Evolutionary conservation across 2,797 vertebrate genomes (phyloP), one percentile per base, ranked within the genome.

Genomic region (Macroramphosus scolopax): DNA sequence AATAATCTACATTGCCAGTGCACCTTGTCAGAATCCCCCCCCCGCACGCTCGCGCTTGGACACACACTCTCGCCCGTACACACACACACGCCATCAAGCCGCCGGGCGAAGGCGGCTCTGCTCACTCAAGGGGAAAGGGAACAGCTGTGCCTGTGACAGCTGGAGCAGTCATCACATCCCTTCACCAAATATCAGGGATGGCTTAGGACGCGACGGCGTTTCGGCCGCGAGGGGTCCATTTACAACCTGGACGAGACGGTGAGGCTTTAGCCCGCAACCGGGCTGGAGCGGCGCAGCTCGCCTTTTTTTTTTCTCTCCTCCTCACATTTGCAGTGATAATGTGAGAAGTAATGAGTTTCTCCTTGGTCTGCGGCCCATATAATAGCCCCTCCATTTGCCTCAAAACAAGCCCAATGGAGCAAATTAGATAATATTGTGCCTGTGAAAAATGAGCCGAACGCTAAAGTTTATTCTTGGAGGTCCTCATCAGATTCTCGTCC

Each of bases 61-160:
- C 61, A 72, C 73, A 71, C 20, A 22, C 20, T 67, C 63, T 38
- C 10, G 17, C 71, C 46, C 35, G 50, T 60, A 69, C 68, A 37
- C 51, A 45, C 73, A 35, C 73, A 71, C 90, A 68, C 82, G 78
- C 35, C 65, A 75, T 75, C 63, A 82, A 81, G 90, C 92, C 88
- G 72, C 80, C 60, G 90, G 91, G 89, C 78, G 81, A 87, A 81
- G 54, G 68, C 80, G 85, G 74, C 80, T 76, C 84, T 88, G 89
- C 87, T 92, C 90, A 91, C 83, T 93, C 89, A 87, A 88, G 90
- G 85, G 90, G 90, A 94, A 94, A 92, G 70, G 57, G 70, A 92
- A 89, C 92, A 97, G 91, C 92, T 96, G 92, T 92, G 92, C 44
- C 89, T 75, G 71, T 93, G 92, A 93, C 93, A 94, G 91, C 90